phyloP scores from a whole-genome alignment of 1,140 invertebrate genomes.

The Drosophila lini region DNA sequence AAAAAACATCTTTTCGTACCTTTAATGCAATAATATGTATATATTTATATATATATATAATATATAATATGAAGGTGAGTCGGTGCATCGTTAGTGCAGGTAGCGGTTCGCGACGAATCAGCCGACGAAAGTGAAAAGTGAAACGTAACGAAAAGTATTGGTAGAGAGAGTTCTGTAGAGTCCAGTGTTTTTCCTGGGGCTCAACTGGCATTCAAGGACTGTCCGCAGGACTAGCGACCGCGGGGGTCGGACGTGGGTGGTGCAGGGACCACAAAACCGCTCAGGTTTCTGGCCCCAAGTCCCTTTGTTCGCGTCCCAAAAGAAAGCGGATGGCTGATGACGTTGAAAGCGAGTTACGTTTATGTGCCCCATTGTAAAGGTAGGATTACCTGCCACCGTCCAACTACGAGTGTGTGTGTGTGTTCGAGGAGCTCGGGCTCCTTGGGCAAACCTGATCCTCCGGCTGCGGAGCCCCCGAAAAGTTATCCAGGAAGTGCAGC shows the following conservation, averaged over 20 bases:
- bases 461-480: background rate
- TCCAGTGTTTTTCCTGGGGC: constrained; percentile 14
- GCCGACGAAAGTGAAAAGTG: constrained; percentile 64
- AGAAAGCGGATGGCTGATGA: constrained; percentile 74
- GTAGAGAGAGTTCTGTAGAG: constrained; percentile 40
- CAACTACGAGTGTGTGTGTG: background rate
- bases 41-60: constrained; percentile 32
- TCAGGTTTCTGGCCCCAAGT: constrained; percentile 8
- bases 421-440: constrained; percentile 7
- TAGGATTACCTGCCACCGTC: constrained; percentile 29
- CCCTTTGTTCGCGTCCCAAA: constrained; percentile 69
- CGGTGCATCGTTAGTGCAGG: constrained; percentile 18
- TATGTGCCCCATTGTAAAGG: constrained; percentile 40
- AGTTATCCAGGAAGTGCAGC: constrained; percentile 44
- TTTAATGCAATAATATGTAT: constrained; percentile 82
- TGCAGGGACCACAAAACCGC: background rate
- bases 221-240: background rate
- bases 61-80: constrained; percentile 72
- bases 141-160: constrained; percentile 66
- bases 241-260: background rate
- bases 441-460: constrained; percentile 11
- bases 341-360: constrained; percentile 72
- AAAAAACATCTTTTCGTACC: constrained; percentile 71
- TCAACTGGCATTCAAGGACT: constrained; percentile 27
- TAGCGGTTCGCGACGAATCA: background rate